Conservation (phyloP, 2,888 invertebrate genomes). For the Agapostemon virescens region DNA sequence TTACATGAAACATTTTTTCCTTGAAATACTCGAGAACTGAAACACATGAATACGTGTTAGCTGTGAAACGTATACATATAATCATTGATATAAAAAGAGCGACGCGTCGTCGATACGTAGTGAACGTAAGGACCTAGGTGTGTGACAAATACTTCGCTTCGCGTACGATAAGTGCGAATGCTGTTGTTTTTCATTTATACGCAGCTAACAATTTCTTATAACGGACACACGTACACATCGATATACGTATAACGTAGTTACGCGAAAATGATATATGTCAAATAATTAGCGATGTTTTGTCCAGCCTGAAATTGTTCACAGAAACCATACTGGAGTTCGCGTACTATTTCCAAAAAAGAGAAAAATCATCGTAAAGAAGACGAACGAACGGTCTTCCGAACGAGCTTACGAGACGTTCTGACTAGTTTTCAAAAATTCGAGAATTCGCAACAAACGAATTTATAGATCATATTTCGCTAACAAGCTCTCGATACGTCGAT, state of each 20-base stretch:
- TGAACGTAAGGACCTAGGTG: background rate
- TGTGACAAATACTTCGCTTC: background rate
- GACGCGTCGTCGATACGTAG: constrained; percentile 10
- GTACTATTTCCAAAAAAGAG: background rate
- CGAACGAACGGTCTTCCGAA: background rate
- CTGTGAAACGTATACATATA: constrained; percentile 5
- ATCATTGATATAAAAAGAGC: constrained; percentile 29
- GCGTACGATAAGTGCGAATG: background rate
- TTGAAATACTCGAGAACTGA: background rate
- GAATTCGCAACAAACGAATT: constrained; percentile 11
- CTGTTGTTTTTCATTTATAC: background rate
- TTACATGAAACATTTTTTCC: constrained; percentile 16
- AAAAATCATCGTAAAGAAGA: background rate
- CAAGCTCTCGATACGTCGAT: constrained; percentile 15
- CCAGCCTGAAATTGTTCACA: background rate
- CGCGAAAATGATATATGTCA: background rate
- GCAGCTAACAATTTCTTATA: background rate
- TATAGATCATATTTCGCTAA: constrained; percentile 19
- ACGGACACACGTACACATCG: background rate
- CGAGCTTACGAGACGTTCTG: background rate
- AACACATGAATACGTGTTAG: background rate
- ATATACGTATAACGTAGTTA: background rate
- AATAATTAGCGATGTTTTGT: background rate
- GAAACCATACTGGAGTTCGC: background rate
- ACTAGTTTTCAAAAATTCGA: background rate